Evolutionary conservation across 2,888 invertebrate genomes (phyloP).

Genomic region (Himalopsyche japonica): DNA sequence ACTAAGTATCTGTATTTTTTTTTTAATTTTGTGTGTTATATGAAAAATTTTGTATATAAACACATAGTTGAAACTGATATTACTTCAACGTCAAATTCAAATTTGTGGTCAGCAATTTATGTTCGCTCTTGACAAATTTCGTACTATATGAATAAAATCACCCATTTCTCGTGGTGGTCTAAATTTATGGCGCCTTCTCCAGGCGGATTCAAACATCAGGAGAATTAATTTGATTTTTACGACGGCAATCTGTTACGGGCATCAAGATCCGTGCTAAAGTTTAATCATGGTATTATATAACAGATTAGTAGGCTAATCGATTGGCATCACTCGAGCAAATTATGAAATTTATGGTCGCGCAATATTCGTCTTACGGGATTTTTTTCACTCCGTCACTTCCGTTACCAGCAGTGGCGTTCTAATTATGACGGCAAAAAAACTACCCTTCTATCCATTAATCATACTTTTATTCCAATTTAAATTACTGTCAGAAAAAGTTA

Average conservation of each 20-base stretch:
- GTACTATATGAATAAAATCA: neutral
- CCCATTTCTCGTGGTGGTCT: neutral
- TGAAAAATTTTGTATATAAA: too few species aligned
- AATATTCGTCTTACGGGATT: neutral
- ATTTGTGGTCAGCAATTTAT: too few species aligned
- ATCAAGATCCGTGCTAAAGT: conserved; percentile 12
- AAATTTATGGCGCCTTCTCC: neutral
- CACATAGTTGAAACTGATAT: too few species aligned
- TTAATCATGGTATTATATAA: conserved; percentile 19
- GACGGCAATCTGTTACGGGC: conserved; percentile 21
- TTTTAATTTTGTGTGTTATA: too few species aligned
- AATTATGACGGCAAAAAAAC: too few species aligned
- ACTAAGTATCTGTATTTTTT: too few species aligned
- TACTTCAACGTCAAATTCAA: too few species aligned
- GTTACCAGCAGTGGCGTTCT: too few species aligned
- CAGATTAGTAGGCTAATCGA: conserved; percentile 16
- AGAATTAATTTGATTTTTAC: conserved; percentile 22
- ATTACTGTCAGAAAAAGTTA: too few species aligned
- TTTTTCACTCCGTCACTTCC: neutral
- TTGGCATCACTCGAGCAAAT: neutral
- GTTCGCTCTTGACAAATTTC: too few species aligned
- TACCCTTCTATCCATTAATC: too few species aligned
- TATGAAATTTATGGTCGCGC: neutral
- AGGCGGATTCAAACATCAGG: neutral
- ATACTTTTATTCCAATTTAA: too few species aligned